phyloP scores from a whole-genome alignment of 64 coral and sea anemone species.

The Actinia tenebrosa region DNA sequence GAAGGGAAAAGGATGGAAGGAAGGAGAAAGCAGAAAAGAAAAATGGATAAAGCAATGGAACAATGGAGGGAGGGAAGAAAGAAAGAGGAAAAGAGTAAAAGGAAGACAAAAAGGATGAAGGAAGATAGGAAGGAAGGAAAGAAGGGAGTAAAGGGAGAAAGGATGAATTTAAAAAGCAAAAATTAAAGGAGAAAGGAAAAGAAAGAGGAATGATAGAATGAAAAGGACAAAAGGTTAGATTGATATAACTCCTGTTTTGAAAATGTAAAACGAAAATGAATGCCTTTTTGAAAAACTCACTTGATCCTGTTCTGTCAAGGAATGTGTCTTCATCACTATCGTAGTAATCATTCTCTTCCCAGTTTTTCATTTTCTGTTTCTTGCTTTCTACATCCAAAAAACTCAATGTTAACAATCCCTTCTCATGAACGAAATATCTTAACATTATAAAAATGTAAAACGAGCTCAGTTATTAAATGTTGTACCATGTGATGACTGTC shows the following conservation, averaged over 20 bases:
- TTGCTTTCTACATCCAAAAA: constrained; percentile 63
- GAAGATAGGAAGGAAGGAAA: neutral
- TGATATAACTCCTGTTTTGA: no score
- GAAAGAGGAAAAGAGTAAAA: neutral
- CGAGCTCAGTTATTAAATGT: neutral
- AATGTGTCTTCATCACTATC: constrained; percentile 99
- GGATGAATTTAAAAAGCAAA: neutral
- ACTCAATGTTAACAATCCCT: constrained; percentile 14
- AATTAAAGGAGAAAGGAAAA: neutral
- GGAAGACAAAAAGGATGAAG: neutral
- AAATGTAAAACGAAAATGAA: no score
- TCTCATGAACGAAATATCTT: neutral
- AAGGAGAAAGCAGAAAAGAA: no score
- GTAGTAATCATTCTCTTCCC: constrained; percentile 98
- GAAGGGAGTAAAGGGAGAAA: neutral
- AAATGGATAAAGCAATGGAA: neutral
- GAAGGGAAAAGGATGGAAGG: no score
- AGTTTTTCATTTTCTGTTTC: constrained; percentile 90
- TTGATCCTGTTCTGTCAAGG: constrained; percentile 93
- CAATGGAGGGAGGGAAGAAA: neutral
- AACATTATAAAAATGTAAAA: neutral
- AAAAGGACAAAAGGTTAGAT: no score
- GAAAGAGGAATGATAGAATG: no score
- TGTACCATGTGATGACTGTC: constrained; percentile 90
- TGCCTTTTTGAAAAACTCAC: constrained; percentile 16